Percentiles rank a stretch among this genome's conserved stretches.
phyloP scores from a whole-genome alignment of 92 coral and sea anemone species.

The Epizoanthus ramosus region DNA sequence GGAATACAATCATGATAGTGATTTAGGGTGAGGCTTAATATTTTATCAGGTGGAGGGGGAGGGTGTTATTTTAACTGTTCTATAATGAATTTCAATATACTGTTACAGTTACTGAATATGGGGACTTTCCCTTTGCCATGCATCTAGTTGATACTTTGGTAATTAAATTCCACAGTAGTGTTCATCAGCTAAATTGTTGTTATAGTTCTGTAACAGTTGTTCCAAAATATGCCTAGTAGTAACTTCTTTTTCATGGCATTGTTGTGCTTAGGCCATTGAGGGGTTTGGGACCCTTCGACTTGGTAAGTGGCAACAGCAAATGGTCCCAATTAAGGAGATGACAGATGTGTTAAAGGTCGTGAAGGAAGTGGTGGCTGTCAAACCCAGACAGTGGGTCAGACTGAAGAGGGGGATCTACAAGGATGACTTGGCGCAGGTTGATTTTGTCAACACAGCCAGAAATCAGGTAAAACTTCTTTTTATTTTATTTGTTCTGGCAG shows the following conservation, averaged over 20 bases:
- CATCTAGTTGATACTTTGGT: too few relatives aligned
- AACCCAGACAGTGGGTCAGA: slow-evolving; percentile 98
- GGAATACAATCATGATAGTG: too few relatives aligned
- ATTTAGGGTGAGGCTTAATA: too few relatives aligned
- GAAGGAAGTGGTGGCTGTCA: slow-evolving; percentile 89
- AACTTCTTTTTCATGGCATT: neutral
- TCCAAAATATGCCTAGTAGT: neutral
- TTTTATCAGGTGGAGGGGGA: too few relatives aligned
- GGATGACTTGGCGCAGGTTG: slow-evolving; percentile 99
- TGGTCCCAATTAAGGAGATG: slow-evolving; percentile 99
- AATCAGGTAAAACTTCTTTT: slow-evolving; percentile 73
- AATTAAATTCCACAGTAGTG: too few relatives aligned
- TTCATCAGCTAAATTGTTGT: neutral
- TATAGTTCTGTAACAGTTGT: neutral
- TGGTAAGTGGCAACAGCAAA: slow-evolving; percentile 95
- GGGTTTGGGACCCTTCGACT: slow-evolving; percentile 93
- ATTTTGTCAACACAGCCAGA: slow-evolving; percentile 96
- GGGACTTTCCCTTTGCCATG: too few relatives aligned
- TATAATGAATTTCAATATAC: neutral
- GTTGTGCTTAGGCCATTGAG: slow-evolving; percentile 82
- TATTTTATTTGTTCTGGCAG: too few relatives aligned
- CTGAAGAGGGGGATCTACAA: slow-evolving; percentile 96
- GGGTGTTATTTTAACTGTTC: neutral
- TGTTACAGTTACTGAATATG: too few relatives aligned
- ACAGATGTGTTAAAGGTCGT: slow-evolving; percentile 98